Evolutionary conservation across 2,888 invertebrate species (phyloP).

Genomic region (Stenotaenia linearis): DNA sequence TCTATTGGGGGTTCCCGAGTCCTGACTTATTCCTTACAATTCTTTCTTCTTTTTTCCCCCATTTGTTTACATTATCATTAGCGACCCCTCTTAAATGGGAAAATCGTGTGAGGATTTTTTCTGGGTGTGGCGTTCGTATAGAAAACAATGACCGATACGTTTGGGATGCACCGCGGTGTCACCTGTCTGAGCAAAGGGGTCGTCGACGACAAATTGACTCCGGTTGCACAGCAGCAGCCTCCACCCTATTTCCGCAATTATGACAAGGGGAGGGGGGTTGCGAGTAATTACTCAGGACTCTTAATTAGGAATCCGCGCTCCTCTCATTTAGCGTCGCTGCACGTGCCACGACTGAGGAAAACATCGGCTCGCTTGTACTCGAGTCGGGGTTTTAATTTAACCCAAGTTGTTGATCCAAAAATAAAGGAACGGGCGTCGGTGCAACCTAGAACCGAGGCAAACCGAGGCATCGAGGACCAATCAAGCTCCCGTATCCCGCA

Average conservation of each 20-base stretch:
- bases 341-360: constrained; percentile 2
- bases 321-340: neutral
- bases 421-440: neutral
- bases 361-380: neutral
- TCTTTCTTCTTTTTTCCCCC: neutral
- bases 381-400: neutral
- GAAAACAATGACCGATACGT: neutral
- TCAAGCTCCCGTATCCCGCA: neutral
- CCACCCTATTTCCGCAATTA: constrained; percentile 10
- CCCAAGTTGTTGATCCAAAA: constrained; percentile 1
- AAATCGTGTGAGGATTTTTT: neutral
- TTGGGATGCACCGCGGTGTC: neutral
- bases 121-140: neutral
- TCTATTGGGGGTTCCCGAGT: neutral
- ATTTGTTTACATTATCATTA: neutral
- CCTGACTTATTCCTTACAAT: neutral
- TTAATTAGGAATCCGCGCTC: constrained; percentile 15
- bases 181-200: neutral
- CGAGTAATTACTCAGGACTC: constrained; percentile 19
- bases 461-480: neutral
- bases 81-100: neutral
- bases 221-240: neutral
- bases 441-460: neutral
- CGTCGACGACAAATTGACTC: constrained; percentile 6
- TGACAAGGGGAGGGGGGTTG: constrained; percentile 6